A percentile compares a stretch with the other conserved stretches of the same genome.
Evolutionary conservation across 2,888 invertebrate species (phyloP).

Genomic region (Girardia tigrina): DNA sequence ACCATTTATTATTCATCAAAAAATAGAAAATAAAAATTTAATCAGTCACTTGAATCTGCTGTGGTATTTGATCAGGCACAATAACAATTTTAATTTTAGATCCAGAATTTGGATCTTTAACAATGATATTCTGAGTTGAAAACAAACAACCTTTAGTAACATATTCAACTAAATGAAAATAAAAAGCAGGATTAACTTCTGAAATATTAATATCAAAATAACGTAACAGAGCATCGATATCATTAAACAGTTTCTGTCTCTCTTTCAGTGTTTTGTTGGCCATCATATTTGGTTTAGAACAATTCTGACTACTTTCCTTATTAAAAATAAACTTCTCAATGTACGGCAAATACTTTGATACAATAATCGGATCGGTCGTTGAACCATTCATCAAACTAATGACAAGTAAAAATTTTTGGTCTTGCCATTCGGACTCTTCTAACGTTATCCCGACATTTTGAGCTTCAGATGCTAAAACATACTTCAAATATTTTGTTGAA

Average conservation of each 20-base stretch:
- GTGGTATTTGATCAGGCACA: background rate
- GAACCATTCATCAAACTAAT: background rate
- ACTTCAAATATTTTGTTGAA: background rate
- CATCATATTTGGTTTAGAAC: no score
- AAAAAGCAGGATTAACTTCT: background rate
- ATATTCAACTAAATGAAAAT: background rate
- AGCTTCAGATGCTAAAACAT: background rate
- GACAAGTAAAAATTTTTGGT: background rate
- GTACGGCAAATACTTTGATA: background rate
- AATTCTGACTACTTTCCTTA: background rate
- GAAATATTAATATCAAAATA: background rate
- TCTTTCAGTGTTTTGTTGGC: background rate
- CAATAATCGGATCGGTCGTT: background rate
- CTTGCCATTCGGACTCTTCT: background rate
- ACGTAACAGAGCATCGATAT: background rate
- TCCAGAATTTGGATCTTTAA: background rate
- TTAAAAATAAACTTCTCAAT: background rate
- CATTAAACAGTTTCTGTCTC: background rate
- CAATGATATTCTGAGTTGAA: background rate
- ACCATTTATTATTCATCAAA: background rate
- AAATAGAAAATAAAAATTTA: background rate
- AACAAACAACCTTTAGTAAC: background rate
- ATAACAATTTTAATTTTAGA: background rate
- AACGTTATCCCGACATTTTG: background rate
- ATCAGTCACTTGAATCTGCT: background rate